Evolutionary conservation across 2,797 vertebrate species (phyloP), one percentile per base, ranked within the genome.

Genomic region (Eospalax fontanierii): DNA sequence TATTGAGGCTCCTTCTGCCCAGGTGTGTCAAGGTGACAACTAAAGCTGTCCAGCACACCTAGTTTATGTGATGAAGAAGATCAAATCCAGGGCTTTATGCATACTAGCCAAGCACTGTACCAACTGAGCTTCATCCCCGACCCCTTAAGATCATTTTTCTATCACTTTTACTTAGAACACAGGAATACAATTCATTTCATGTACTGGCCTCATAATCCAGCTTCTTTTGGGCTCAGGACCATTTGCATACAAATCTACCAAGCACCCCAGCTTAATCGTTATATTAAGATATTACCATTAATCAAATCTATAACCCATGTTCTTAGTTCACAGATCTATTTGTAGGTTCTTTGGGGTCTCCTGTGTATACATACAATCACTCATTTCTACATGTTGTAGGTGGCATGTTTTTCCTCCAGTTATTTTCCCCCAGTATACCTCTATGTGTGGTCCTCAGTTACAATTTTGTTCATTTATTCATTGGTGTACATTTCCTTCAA

Each of bases 391-490:
- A n/a, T 30, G 4, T 38, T 54, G 15, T 24, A 35, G 38, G 9
- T 19, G 35, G n/a, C 71, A 28, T 74, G 24, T 68, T 88, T 92
- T 38, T 73, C 82, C 22, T 90, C 95, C 54, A 78, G 18, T 85
- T 90, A n/a, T 54, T 89, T 95, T n/a, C 78, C 38, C 12, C 12
- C 26, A 12, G 9, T 35, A 57, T 61, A 35, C 28, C 16, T 93
- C 54, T 38, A 14, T 87, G 61, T 90, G 78, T 78, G 68, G 14
- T 66, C 10, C 76, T 90, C 24, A 40, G 1, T 87, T 87, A 88
- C 81, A 73, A 71, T 82, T 22, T 50, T 84, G 33, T 28, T 78
- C 6, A 50, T 94, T 84, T 89, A 33, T 43, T 70, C 74, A 26
- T 50, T 59, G 50, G 18, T 87, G 22, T 38, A 12, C 1, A 50